Conservation (phyloP, 2,888 invertebrate genomes). For the Geotrupes spiniger region DNA sequence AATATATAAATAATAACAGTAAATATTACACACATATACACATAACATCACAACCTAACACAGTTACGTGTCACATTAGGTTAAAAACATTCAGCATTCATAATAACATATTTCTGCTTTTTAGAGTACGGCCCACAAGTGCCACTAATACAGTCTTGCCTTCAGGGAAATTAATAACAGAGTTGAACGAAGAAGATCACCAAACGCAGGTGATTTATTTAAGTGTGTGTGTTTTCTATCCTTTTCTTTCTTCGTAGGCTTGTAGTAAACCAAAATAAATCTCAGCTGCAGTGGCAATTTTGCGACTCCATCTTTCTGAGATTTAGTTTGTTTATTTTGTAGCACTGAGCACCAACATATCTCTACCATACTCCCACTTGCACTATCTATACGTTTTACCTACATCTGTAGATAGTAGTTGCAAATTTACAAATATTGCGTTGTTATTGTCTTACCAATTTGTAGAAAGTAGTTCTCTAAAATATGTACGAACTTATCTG, state of each 20-base stretch:
- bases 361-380: slow-evolving; percentile 43
- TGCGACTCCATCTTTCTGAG: slow-evolving; percentile 9
- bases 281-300: slow-evolving; percentile 17
- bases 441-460: background rate
- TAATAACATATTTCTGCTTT: slow-evolving; percentile 24
- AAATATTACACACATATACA: too few relatives aligned
- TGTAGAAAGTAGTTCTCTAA: background rate
- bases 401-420: slow-evolving; percentile 2
- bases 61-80: too few relatives aligned
- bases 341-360: slow-evolving; percentile 51
- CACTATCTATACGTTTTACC: slow-evolving; percentile 30
- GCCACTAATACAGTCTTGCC: slow-evolving; percentile 34
- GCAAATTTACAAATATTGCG: background rate
- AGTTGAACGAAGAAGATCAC: slow-evolving; percentile 44
- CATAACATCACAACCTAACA: too few relatives aligned
- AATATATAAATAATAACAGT: too few relatives aligned
- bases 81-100: background rate
- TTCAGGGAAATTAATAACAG: slow-evolving; percentile 39
- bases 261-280: slow-evolving; percentile 25
- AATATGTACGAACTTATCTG: background rate
- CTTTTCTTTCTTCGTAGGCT: slow-evolving; percentile 22
- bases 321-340: slow-evolving; percentile 26
- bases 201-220: slow-evolving; percentile 45
- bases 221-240: slow-evolving; percentile 18
- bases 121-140: slow-evolving; percentile 45